Base-by-base conservation (phyloP, 2,888 invertebrate species). In the Neoaliturus tenellus region DNA sequence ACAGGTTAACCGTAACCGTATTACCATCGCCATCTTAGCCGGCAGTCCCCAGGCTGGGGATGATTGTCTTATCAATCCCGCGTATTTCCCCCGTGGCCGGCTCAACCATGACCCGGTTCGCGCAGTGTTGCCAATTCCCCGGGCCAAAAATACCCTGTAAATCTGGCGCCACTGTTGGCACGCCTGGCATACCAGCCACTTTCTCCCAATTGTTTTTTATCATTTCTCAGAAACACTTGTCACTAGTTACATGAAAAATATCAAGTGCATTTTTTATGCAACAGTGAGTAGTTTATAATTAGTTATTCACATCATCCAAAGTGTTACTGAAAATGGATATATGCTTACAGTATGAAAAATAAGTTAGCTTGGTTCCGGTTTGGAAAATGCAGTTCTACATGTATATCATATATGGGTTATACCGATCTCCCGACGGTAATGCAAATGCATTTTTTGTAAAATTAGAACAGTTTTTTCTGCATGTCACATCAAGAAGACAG, bases 61-160 rank as follows among this genome's bases (percentile, higher is more conserved):
- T 62, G 62, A 62, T 62, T 62, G 62, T 31, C 62, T 4, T 62
- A 62, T 62, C 62, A 62, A 62, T 62, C 62, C 31, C 62, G 51
- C 1, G 31, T 62, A 62, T 62, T 62, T 62, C 62, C 62, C 62
- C 62, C 12, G 62, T 31, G 62, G 62, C 62, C 62, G 62, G 25
- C 62, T 62, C 28, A 31, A 62, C 62, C 62, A 31, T 62, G 62
- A 62, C 62, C 62, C 62, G 62, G 31, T 28, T 62, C 62, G 23
- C 6, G 5, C 62, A 62, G 62, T 62, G 62, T 62, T 62, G 62
- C 62, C 62, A 62, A 31, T 28, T 28, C 62, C 31, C 14, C 62
- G 28, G 3, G 14, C 62, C 62, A 62, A 62, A 62, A 62, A 62
- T 62, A 62, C 62, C 31, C 62, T 1, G 62, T 25, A 62, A 62